Evolutionary conservation across 2,113 vertebrate species (phyloP), one percentile per base, ranked within the genome.

Genomic region (Athene cunicularia): DNA sequence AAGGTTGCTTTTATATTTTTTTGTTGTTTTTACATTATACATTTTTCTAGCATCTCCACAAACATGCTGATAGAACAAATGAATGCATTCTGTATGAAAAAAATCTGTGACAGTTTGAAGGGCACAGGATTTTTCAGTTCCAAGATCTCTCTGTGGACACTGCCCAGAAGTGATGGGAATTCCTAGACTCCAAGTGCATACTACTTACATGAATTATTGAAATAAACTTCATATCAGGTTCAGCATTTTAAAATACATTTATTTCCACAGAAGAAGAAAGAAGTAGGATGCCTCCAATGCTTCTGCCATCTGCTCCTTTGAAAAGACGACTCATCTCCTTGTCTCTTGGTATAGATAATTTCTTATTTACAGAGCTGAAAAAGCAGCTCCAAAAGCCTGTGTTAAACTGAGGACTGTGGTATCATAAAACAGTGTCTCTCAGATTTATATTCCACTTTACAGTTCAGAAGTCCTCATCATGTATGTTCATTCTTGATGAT

Each of bases 161-260:
- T 97, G 89, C 72, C 95, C 91, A 96, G 95, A 96, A 97, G 94
- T 94, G 83, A 92, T 95, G 95, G 94, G 96, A 97, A 97, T 97
- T 96, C 74, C 90, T 92, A 88, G 72, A 70, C 86, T 94, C 85
- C 77, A 59, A 89, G 90, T 80, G 94, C 81, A 90, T 68, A 77
- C 67, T 87, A 94, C 95, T 96, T 90, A 97, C 86, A 95, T 97
- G 83, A 97, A 97, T 97, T 97, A 96, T 97, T 97, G 80, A 97
- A 97, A 93, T 90, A 83, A 93, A 88, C 87, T 96, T 96, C 95
- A 95, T 95, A 95, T 90, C 91, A 96, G 93, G 93, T 96, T 98
- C 95, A 88, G 80, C 93, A 86, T 93, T 97, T 91, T 93, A 94
- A 97, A 95, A 95, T 97, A 73, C 95, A 95, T 94, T 89, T 96